These are phyloP conservation scores for Papilio aristodemus DNA, from an alignment of 1,140 invertebrate species.

Conservation along the genomic window DNA sequence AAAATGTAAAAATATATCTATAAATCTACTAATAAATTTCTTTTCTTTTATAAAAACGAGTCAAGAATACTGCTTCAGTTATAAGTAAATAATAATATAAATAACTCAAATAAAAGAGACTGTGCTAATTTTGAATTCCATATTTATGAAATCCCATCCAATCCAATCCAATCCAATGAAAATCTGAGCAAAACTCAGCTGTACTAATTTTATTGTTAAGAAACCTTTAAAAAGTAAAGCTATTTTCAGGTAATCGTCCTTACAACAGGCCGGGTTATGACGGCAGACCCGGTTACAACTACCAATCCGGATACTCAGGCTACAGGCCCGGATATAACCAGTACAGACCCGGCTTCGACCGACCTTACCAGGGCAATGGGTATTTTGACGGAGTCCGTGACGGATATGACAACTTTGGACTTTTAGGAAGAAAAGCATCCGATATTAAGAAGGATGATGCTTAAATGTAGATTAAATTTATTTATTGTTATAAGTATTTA, in stretches of 20 bases:
- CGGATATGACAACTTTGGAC: constrained; percentile 55
- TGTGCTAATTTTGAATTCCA: too few species aligned
- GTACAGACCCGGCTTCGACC: constrained; percentile 52
- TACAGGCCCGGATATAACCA: constrained; percentile 52
- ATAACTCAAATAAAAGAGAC: too few species aligned
- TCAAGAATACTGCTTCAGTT: too few species aligned
- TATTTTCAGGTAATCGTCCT: constrained; percentile 58
- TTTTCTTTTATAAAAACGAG: too few species aligned
- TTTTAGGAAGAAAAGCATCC: constrained; percentile 49
- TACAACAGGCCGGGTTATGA: constrained; percentile 54
- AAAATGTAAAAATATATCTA: too few species aligned
- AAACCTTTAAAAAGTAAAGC: background rate
- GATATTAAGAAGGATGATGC: constrained; percentile 50
- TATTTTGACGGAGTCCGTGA: constrained; percentile 58
- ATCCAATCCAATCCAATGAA: too few species aligned
- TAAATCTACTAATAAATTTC: too few species aligned
- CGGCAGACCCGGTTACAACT: constrained; percentile 46
- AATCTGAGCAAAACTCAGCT: background rate
- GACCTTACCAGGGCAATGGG: constrained; percentile 45
- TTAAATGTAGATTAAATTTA: constrained; percentile 12
- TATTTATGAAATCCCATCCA: too few species aligned
- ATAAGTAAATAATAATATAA: too few species aligned
- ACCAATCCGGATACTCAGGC: constrained; percentile 42
- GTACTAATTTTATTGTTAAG: background rate
- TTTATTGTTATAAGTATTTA: constrained; percentile 6